Evolutionary conservation across 2,797 vertebrate species (phyloP).

Genomic region (Furcifer pardalis): DNA sequence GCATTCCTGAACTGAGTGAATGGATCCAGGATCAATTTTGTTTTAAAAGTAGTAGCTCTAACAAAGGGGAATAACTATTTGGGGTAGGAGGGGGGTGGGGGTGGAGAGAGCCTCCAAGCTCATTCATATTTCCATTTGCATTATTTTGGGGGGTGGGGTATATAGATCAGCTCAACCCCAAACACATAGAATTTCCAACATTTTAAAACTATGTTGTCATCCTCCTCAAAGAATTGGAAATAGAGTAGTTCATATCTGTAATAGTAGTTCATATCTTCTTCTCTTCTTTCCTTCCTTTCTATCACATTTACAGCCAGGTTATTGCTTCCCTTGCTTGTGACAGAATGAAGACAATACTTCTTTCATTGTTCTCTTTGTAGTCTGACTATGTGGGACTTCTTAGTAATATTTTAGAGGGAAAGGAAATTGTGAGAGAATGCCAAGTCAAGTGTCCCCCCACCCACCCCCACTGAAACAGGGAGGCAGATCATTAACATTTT

Average conservation of each 20-base stretch:
- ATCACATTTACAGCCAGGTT: neutral
- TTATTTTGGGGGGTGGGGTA: too few species aligned
- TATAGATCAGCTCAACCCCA: too few species aligned
- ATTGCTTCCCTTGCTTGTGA: neutral
- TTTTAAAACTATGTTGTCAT: neutral
- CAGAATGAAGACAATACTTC: slow-evolving; percentile 19
- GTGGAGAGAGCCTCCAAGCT: too few species aligned
- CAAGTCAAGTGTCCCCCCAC: slow-evolving; percentile 19
- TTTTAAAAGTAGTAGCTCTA: too few species aligned
- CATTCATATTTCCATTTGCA: too few species aligned
- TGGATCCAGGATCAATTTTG: too few species aligned
- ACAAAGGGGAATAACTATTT: too few species aligned
- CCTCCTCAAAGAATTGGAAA: slow-evolving; percentile 39
- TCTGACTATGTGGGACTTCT: neutral
- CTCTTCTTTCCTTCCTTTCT: neutral
- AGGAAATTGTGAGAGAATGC: neutral
- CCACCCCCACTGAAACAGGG: neutral
- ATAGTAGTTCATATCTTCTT: neutral
- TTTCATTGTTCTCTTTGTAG: neutral
- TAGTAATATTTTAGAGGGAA: neutral
- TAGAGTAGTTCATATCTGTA: slow-evolving; percentile 47
- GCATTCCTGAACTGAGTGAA: too few species aligned
- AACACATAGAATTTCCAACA: too few species aligned
- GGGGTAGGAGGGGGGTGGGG: too few species aligned
- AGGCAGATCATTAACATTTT: slow-evolving; percentile 34